Evolutionary conservation across 2,113 vertebrate species (phyloP).

Genomic region (Rostratula benghalensis): DNA sequence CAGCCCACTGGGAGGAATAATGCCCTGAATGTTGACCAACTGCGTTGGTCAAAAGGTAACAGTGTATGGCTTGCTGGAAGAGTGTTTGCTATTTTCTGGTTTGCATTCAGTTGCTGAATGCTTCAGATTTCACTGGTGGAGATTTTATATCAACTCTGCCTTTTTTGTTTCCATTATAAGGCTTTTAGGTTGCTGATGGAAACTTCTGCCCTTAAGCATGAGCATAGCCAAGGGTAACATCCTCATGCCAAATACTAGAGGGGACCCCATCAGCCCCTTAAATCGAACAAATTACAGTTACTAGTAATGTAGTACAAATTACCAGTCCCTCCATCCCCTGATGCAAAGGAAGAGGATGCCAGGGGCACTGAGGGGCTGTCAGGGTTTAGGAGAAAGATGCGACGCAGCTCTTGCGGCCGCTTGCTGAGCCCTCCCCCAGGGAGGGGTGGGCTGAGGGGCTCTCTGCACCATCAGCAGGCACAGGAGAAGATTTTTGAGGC

Average conservation of each 20-base stretch:
- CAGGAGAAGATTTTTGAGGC: neutral
- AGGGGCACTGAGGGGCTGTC: neutral
- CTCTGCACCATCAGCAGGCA: neutral
- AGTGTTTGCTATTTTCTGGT: neutral
- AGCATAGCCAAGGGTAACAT: constrained; percentile 44
- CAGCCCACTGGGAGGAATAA: neutral
- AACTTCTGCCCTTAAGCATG: neutral
- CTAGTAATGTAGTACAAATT: neutral
- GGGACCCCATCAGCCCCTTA: neutral
- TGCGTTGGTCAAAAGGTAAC: neutral
- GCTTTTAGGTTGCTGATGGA: constrained; percentile 28
- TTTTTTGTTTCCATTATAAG: constrained; percentile 6
- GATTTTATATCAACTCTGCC: neutral
- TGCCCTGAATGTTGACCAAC: neutral
- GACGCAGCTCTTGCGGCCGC: neutral
- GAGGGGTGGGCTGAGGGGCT: neutral
- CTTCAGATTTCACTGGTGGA: neutral
- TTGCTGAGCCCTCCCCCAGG: neutral
- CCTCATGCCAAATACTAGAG: constrained; percentile 16
- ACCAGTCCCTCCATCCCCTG: neutral
- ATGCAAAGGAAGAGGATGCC: neutral
- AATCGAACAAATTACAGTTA: constrained; percentile 3
- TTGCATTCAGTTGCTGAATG: neutral
- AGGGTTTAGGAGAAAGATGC: neutral
- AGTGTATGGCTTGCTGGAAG: neutral